A percentile compares a stretch with the other conserved stretches of the same genome.
These are phyloP conservation scores for Eupelmus urozonus DNA, from an alignment of 2,888 invertebrate genomes.

Conservation along the genomic window DNA sequence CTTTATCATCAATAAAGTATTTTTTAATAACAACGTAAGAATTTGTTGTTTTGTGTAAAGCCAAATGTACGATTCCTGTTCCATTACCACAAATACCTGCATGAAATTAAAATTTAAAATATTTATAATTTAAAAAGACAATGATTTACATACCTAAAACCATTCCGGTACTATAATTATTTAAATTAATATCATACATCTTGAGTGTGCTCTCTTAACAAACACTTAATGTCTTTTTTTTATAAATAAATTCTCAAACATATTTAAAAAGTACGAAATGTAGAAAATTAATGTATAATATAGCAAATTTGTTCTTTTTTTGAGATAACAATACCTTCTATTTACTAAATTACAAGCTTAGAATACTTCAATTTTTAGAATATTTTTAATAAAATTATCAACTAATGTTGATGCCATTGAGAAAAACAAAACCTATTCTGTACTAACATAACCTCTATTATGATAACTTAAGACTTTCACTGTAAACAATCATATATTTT, in stretches of 20 bases:
- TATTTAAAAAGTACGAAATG: constrained; percentile 8
- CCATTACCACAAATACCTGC: constrained; percentile 85
- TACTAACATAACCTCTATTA: constrained; percentile 44
- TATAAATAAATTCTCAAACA: constrained; percentile 9
- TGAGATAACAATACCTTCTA: not conserved
- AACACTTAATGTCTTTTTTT: constrained; percentile 24
- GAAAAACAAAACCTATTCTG: constrained; percentile 34
- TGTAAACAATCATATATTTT: constrained; percentile 21
- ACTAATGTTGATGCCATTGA: not conserved
- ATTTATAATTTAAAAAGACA: constrained; percentile 5
- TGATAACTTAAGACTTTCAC: not conserved
- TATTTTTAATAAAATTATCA: constrained; percentile 17
- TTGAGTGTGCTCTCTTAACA: constrained; percentile 14
- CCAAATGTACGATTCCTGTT: constrained; percentile 85
- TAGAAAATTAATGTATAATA: too few species aligned
- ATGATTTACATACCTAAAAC: constrained; percentile 53
- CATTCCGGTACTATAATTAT: constrained; percentile 52
- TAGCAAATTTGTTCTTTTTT: not conserved
- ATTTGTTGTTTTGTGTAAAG: constrained; percentile 82
- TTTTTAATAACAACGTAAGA: constrained; percentile 86
- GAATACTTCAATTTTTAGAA: constrained; percentile 12
- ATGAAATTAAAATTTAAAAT: not conserved
- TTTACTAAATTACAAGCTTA: constrained; percentile 30
- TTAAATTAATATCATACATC: constrained; percentile 57
- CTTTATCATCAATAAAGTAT: constrained; percentile 85